These are phyloP conservation scores for Alosa alosa DNA, from an alignment of 2,113 vertebrate species.

Conservation along the genomic window DNA sequence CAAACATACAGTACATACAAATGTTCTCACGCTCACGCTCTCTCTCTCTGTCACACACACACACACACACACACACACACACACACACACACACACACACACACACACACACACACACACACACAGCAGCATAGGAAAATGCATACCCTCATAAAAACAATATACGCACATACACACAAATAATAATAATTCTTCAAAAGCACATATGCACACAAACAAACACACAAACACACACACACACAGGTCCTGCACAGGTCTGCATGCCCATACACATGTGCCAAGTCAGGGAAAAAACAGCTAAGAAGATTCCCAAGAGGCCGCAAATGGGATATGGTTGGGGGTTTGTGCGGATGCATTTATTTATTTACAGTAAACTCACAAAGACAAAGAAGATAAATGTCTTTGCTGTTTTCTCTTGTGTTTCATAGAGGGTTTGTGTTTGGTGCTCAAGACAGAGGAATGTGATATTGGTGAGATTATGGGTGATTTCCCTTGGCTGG, in stretches of 20 bases:
- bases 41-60: neutral
- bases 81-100: neutral
- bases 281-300: neutral
- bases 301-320: neutral
- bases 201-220: neutral
- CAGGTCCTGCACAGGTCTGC: neutral
- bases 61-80: neutral
- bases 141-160: neutral
- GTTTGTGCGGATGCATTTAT: conserved; percentile 19
- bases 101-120: neutral
- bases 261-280: neutral
- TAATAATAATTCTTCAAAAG: neutral
- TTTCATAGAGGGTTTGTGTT: neutral
- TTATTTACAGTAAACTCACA: neutral
- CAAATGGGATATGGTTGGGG: neutral
- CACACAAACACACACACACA: neutral
- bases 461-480: neutral
- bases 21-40: too few relatives aligned
- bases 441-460: neutral
- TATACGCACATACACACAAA: neutral
- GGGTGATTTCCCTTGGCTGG: neutral
- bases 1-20: too few relatives aligned
- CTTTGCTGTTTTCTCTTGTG: conserved; percentile 23
- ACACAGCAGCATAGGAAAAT: neutral
- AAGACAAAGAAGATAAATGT: conserved; percentile 60